phyloP scores from a whole-genome alignment of 2,888 invertebrate species.

The Sinopyrophorus schimmeli region DNA sequence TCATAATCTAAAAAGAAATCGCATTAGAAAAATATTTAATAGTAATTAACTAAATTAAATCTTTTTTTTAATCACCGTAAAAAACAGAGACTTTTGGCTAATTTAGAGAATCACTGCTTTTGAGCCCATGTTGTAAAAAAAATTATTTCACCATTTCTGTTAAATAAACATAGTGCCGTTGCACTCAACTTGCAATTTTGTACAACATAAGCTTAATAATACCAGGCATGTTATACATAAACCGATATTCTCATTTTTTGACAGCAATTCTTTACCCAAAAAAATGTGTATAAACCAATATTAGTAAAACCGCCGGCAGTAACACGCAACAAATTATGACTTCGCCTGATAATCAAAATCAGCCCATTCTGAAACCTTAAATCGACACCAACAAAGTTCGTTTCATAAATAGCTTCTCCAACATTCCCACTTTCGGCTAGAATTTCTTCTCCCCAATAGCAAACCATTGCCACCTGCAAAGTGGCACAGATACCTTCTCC shows the following conservation, averaged over 20 bases:
- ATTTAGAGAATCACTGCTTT: too few relatives aligned
- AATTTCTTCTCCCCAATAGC: slow-evolving; percentile 8
- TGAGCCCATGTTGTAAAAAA: too few relatives aligned
- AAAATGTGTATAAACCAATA: neutral
- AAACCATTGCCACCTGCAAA: neutral
- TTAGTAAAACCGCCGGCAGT: slow-evolving; percentile 1
- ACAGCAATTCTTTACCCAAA: slow-evolving; percentile 2
- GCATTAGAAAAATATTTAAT: too few relatives aligned
- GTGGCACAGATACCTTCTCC: neutral
- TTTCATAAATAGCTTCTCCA: neutral
- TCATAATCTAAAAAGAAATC: neutral
- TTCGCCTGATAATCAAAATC: slow-evolving; percentile 1
- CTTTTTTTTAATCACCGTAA: too few relatives aligned
- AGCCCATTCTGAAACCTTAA: slow-evolving; percentile 3
- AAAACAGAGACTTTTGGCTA: too few relatives aligned
- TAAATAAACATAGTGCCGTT: too few relatives aligned
- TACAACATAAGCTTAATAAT: too few relatives aligned
- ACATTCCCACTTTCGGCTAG: neutral
- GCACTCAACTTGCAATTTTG: too few relatives aligned
- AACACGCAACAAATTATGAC: neutral
- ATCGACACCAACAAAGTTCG: neutral
- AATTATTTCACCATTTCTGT: too few relatives aligned
- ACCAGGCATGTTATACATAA: too few relatives aligned
- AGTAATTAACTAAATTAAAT: too few relatives aligned
- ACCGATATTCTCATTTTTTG: too few relatives aligned